These are phyloP conservation scores for Hoplias malabaricus DNA, from an alignment of 2,113 vertebrate species.

Conservation along the genomic window DNA sequence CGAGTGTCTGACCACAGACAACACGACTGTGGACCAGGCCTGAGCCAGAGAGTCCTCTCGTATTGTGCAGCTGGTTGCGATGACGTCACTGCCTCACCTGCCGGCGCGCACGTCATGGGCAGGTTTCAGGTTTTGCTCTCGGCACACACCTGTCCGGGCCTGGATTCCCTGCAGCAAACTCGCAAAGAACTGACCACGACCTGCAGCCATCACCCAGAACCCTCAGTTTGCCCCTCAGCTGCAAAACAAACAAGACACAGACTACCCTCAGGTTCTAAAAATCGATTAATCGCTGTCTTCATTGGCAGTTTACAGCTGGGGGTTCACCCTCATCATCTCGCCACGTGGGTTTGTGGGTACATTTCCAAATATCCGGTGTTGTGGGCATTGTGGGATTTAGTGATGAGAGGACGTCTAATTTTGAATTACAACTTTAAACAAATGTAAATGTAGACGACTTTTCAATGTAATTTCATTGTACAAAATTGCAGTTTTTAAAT, in stretches of 20 bases:
- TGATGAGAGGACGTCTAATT: too few relatives aligned
- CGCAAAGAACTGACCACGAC: constrained; percentile 9
- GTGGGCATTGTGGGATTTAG: neutral
- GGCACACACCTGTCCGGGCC: neutral
- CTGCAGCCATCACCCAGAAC: constrained; percentile 14
- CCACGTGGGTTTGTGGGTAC: neutral
- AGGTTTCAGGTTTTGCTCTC: neutral
- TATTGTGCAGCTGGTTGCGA: too few relatives aligned
- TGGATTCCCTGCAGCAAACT: constrained; percentile 12
- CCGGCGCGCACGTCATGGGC: neutral
- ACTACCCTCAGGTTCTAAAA: too few relatives aligned
- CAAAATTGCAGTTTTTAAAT: too few relatives aligned
- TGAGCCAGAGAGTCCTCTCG: too few relatives aligned
- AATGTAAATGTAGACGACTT: too few relatives aligned
- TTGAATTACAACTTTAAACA: too few relatives aligned
- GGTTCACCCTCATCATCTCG: neutral
- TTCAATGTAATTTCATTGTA: too few relatives aligned
- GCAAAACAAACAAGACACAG: neutral
- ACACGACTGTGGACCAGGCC: too few relatives aligned
- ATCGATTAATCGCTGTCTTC: too few relatives aligned
- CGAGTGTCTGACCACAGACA: too few relatives aligned
- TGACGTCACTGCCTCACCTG: neutral
- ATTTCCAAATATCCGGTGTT: neutral
- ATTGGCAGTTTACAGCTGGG: too few relatives aligned
- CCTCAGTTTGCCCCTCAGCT: neutral